Evolutionary conservation across 2,113 vertebrate genomes (phyloP).

Genomic region (Malurus alboscapulatus): DNA sequence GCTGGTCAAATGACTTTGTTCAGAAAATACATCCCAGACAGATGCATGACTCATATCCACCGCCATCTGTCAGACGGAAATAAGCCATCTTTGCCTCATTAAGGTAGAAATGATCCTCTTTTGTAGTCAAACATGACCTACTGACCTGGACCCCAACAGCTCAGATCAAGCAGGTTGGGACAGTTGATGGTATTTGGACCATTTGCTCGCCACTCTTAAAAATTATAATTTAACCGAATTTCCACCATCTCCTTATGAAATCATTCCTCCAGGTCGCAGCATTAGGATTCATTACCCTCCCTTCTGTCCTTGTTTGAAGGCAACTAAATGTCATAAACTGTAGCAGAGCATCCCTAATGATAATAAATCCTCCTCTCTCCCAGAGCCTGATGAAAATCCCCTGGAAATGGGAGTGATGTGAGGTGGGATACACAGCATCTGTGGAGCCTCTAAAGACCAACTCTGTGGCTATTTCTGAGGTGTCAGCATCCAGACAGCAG

Average conservation of each 20-base stretch:
- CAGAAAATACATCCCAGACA: slow-evolving; percentile 10
- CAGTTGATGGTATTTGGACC: not conserved
- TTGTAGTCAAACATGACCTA: slow-evolving; percentile 26
- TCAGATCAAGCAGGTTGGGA: not conserved
- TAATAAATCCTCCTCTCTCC: not conserved
- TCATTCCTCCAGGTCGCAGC: not conserved
- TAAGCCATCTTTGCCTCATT: slow-evolving; percentile 57
- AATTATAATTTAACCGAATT: not conserved
- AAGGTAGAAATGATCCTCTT: slow-evolving; percentile 51
- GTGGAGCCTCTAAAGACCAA: not conserved
- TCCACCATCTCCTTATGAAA: not conserved
- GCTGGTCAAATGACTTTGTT: slow-evolving; percentile 13
- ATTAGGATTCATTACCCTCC: not conserved
- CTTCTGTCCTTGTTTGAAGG: not conserved
- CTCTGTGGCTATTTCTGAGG: not conserved
- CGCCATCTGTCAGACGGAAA: slow-evolving; percentile 35
- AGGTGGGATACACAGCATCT: not conserved
- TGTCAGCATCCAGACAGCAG: not conserved
- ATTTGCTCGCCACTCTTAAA: not conserved
- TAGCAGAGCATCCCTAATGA: not conserved
- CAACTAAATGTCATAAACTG: not conserved
- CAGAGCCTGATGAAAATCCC: not conserved
- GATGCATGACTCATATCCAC: slow-evolving; percentile 32
- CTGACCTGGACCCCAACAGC: slow-evolving; percentile 30
- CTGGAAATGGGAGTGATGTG: not conserved